A percentile compares a stretch with the other conserved stretches of the same genome.
These are phyloP conservation scores for Pseudobourletiella spinata DNA, from an alignment of 1,140 invertebrate genomes.

Conservation along the genomic window DNA sequence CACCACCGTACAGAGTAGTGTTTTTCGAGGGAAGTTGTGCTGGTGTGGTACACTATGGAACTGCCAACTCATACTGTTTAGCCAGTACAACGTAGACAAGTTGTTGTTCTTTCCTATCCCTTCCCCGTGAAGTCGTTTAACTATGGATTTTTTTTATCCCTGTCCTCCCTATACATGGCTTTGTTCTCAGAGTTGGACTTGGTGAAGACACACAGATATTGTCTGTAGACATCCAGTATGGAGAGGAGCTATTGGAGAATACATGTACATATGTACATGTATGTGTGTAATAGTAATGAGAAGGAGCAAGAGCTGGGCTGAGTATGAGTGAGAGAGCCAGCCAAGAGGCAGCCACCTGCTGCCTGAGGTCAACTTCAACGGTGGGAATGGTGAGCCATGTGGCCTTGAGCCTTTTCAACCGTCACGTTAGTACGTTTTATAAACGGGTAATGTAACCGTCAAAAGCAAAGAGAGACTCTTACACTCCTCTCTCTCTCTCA, in stretches of 20 bases:
- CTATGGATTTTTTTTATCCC: background rate
- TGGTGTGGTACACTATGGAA: no score
- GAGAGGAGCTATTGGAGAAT: background rate
- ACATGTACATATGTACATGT: background rate
- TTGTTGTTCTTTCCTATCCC: background rate
- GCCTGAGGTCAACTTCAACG: conserved; percentile 28
- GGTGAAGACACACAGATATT: no score
- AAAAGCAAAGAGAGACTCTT: conserved; percentile 15
- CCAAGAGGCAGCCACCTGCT: conserved; percentile 25
- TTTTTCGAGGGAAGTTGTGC: no score
- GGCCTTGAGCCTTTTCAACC: conserved; percentile 32
- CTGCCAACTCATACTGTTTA: no score
- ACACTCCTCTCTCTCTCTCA: conserved; percentile 6
- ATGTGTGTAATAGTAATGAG: background rate
- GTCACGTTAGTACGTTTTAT: conserved; percentile 24
- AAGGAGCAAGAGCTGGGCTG: background rate
- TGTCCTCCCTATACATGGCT: background rate
- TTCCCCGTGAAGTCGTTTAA: background rate
- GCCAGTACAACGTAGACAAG: no score
- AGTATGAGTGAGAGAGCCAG: background rate
- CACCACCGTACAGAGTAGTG: no score
- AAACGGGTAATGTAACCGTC: conserved; percentile 22
- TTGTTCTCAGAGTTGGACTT: no score
- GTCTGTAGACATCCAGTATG: background rate
- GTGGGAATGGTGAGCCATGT: conserved; percentile 15